Base-by-base conservation (phyloP, 1,140 invertebrate species). In the Camponotus pennsylvanicus region DNA sequence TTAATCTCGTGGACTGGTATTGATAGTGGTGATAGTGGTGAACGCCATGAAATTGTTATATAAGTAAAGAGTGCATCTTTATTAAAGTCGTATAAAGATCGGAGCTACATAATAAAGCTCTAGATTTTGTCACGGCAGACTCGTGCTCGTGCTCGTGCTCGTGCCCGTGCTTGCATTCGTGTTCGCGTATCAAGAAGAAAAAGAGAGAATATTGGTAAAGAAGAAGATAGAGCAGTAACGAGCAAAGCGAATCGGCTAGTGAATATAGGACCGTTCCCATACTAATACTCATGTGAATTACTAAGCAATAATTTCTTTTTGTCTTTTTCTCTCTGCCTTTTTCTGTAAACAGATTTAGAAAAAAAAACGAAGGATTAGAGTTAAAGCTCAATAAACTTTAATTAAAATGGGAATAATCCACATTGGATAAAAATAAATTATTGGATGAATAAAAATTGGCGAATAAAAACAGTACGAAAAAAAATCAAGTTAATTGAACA, bases 121-220 rank as follows among this genome's bases (percentile, higher is more conserved):
- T 82, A 75, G 18, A 21, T 37, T 21, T 42, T 49, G 57, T 15
- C 40, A 59, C 21, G 64, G 8, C 77, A 80, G 52, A 73, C 37
- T 59, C 32, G 55, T 82, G 40, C 67, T 82, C 79, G 61, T 82
- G 37, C 66, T 82, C 78, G 59, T 80, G 64, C 64, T 40, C 63
- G 77, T 80, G 64, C 77, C n/a, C 63, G 63, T 69, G 66, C 59
- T 73, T 82, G 66, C 11, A 6, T 57, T 70, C 67, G 37, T 57
- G 52, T 21, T 82, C 78, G 66, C 52, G 52, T 79, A 34, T 45
- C 7, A 42, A 42, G 18, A 40, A 37, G 66, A 70, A 15, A 79
- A 37, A 37, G 27, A 21, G 27, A 13, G 34, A 45, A 61, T 61
- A 52, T 2, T 15, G 18, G 6, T 3, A 80, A 57, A 32, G 11